Percentiles rank a stretch among this genome's conserved stretches.
Conservation (phyloP, 2,113 vertebrate genomes). For the Cinclus cinclus region DNA sequence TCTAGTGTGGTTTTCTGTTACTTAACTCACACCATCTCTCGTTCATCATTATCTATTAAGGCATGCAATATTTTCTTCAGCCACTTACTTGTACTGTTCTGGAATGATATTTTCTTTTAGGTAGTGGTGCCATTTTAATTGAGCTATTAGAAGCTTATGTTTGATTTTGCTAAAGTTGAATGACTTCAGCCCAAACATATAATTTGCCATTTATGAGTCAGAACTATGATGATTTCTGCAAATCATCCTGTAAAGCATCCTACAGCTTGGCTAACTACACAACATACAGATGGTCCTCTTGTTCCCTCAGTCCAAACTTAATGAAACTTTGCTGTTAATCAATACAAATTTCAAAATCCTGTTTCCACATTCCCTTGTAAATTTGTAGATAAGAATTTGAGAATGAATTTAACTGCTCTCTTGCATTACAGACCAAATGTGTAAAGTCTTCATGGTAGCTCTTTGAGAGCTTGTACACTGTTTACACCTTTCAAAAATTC, state of each 20-base stretch:
- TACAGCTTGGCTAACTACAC: not conserved
- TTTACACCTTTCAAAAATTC: too few species aligned
- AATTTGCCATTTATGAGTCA: not conserved
- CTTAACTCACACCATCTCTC: not conserved
- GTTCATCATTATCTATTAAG: not conserved
- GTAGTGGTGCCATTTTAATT: not conserved
- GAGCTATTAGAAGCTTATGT: not conserved
- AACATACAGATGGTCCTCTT: not conserved
- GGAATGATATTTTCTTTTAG: not conserved
- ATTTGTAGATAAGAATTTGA: not conserved
- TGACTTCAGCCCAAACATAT: not conserved
- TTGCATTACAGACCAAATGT: not conserved
- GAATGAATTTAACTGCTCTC: not conserved
- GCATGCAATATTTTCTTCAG: not conserved
- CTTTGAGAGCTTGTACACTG: not conserved
- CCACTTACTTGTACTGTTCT: not conserved
- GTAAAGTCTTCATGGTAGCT: not conserved
- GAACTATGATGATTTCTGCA: not conserved
- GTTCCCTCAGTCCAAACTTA: not conserved
- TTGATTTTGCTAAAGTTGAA: not conserved
- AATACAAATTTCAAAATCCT: not conserved
- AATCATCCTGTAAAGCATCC: not conserved
- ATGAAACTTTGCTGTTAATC: not conserved
- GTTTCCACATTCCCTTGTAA: not conserved
- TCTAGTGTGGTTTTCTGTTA: not conserved